phyloP scores from a whole-genome alignment of 1,140 invertebrate genomes.

The Caenorhabditis briggsae region DNA sequence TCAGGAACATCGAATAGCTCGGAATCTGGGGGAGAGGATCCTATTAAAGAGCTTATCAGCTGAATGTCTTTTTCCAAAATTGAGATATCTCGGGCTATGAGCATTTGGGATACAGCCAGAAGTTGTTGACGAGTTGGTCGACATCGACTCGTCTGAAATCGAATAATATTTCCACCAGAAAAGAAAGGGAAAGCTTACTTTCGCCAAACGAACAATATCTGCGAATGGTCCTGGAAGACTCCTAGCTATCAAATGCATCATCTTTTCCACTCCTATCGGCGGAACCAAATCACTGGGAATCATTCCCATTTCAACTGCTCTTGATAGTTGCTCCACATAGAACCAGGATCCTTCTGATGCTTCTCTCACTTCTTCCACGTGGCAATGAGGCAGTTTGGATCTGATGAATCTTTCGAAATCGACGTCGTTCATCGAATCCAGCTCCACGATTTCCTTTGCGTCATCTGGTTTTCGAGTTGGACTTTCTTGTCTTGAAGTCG shows the following conservation, averaged over 20 bases:
- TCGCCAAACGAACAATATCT: constrained; percentile 16
- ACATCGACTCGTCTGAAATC: constrained; percentile 16
- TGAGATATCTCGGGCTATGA: constrained; percentile 36
- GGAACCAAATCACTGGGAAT: constrained; percentile 33
- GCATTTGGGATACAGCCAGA: constrained; percentile 19
- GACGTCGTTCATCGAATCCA: background rate
- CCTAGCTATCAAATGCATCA: constrained; percentile 25
- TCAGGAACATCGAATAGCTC: constrained; percentile 28
- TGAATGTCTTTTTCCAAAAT: constrained; percentile 24
- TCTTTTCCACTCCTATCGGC: constrained; percentile 5
- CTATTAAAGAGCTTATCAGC: background rate
- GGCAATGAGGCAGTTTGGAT: constrained; percentile 57
- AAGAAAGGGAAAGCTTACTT: background rate
- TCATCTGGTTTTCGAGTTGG: background rate
- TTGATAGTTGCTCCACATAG: constrained; percentile 59
- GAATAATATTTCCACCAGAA: no score
- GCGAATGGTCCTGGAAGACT: constrained; percentile 25
- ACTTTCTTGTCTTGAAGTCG: constrained; percentile 33
- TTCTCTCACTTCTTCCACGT: constrained; percentile 58
- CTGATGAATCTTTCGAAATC: constrained; percentile 51
- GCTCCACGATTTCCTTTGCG: background rate
- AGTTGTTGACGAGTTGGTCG: constrained; percentile 19
- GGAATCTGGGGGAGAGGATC: background rate
- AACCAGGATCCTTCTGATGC: constrained; percentile 59
- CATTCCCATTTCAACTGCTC: constrained; percentile 48